Percentiles rank a stretch among this genome's conserved stretches.
These are phyloP conservation scores for Paramormyrops hopkinsi DNA, from an alignment of 2,797 vertebrate species.

Conservation along the genomic window DNA sequence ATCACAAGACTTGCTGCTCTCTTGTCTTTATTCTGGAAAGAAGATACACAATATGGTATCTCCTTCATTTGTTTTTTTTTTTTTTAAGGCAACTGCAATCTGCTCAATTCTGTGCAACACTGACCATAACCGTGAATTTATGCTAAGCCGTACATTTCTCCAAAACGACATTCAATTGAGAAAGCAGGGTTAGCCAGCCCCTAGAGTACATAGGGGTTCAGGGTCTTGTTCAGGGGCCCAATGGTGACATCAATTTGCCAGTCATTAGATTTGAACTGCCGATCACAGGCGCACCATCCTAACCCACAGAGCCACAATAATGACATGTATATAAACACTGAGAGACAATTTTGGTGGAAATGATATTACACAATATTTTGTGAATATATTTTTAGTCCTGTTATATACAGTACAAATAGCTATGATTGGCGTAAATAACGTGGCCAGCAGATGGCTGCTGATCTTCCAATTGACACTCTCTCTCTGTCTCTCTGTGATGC, in stretches of 20 bases:
- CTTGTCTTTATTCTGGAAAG: neutral
- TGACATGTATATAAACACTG: neutral
- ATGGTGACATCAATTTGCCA: neutral
- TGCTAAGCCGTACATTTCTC: neutral
- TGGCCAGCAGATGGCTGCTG: neutral
- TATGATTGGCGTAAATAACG: neutral
- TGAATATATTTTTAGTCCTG: neutral
- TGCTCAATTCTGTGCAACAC: neutral
- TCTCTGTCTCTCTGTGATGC: neutral
- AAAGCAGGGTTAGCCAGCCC: neutral
- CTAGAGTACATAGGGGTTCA: neutral
- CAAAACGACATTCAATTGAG: neutral
- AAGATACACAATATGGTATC: neutral
- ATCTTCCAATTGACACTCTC: neutral
- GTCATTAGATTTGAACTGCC: neutral
- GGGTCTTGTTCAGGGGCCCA: neutral
- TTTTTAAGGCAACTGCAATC: neutral
- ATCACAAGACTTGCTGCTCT: neutral
- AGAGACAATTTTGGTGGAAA: neutral
- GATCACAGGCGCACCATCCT: neutral
- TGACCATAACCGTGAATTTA: neutral
- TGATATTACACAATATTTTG: neutral
- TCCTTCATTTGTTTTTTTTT: neutral
- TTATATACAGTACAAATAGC: conserved; percentile 1
- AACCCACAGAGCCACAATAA: neutral